A percentile compares a stretch with the other conserved stretches of the same genome.
These are phyloP conservation scores for Dasypolia templi DNA, from an alignment of 2,888 invertebrate genomes.

Conservation along the genomic window DNA sequence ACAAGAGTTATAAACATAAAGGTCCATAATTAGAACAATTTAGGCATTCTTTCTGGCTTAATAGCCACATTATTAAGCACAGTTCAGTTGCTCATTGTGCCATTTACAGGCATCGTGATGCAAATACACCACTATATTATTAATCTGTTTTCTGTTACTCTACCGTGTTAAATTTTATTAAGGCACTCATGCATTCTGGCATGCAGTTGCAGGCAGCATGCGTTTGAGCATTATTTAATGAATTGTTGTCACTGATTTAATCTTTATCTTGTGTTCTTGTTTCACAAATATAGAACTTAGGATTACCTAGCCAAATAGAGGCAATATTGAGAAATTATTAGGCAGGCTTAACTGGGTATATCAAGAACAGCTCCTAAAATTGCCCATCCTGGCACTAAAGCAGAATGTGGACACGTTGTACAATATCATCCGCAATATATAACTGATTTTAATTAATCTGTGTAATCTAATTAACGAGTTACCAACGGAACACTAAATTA, in stretches of 20 bases:
- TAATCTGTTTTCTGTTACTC: constrained; percentile 13
- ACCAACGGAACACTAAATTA: constrained; percentile 19
- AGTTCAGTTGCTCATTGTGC: constrained; percentile 6
- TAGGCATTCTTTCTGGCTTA: not conserved
- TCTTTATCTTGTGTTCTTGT: constrained; percentile 26
- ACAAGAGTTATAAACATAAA: not conserved
- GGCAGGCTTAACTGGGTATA: not conserved
- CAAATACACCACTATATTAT: constrained; percentile 34
- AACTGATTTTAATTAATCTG: constrained; percentile 17
- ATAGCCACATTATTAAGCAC: not conserved
- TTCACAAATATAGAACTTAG: not conserved
- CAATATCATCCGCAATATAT: not conserved
- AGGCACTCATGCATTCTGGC: constrained; percentile 38
- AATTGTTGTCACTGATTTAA: constrained; percentile 47
- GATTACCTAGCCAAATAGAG: not conserved
- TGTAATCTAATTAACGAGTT: constrained; percentile 10
- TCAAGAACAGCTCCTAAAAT: not conserved
- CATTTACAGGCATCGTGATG: constrained; percentile 29
- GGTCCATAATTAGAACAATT: not conserved
- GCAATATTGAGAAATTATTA: not conserved
- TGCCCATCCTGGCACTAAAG: not conserved
- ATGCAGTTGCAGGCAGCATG: constrained; percentile 38
- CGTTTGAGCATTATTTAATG: constrained; percentile 26
- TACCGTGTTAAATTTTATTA: constrained; percentile 44
- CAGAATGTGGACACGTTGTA: not conserved